Evolutionary conservation across 2,797 vertebrate species (phyloP).

Genomic region (Enteromius viviparus): DNA sequence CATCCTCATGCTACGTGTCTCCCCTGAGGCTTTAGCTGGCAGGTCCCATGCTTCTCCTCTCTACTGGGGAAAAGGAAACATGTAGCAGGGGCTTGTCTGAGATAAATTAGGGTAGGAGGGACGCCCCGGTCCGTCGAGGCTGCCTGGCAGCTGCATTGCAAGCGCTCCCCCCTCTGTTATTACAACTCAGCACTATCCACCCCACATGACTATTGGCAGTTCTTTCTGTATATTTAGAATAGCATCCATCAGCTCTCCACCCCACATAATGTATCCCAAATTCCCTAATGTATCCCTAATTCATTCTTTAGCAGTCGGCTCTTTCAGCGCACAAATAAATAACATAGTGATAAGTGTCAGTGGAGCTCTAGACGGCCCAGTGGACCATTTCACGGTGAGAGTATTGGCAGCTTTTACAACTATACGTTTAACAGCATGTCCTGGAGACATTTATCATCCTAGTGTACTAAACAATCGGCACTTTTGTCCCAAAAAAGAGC

Average conservation of each 20-base stretch:
- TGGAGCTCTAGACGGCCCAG: slow-evolving; percentile 63
- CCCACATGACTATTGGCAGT: slow-evolving; percentile 74
- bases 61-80: slow-evolving; percentile 53
- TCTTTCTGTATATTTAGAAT: slow-evolving; percentile 74
- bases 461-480: slow-evolving; percentile 73
- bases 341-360: slow-evolving; percentile 73
- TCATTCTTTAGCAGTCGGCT: slow-evolving; percentile 47
- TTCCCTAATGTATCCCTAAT: slow-evolving; percentile 58
- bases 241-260: slow-evolving; percentile 73
- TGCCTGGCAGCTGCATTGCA: slow-evolving; percentile 62
- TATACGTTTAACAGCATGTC: slow-evolving; percentile 68
- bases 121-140: slow-evolving; percentile 67
- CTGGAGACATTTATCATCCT: slow-evolving; percentile 74
- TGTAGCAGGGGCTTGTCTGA: slow-evolving; percentile 65
- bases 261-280: slow-evolving; percentile 66
- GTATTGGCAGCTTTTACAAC: slow-evolving; percentile 73
- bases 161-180: slow-evolving; percentile 62
- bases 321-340: slow-evolving; percentile 73
- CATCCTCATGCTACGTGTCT: slow-evolving; percentile 48
- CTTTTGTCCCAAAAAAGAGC: slow-evolving; percentile 63
- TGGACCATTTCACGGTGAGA: slow-evolving; percentile 59
- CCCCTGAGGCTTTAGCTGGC: slow-evolving; percentile 51
- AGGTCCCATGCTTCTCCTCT: slow-evolving; percentile 52
- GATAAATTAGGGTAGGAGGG: slow-evolving; percentile 78
- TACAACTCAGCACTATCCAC: slow-evolving; percentile 74